Evolutionary conservation across 2,113 vertebrate genomes (phyloP).

Genomic region (Tursiops truncatus): DNA sequence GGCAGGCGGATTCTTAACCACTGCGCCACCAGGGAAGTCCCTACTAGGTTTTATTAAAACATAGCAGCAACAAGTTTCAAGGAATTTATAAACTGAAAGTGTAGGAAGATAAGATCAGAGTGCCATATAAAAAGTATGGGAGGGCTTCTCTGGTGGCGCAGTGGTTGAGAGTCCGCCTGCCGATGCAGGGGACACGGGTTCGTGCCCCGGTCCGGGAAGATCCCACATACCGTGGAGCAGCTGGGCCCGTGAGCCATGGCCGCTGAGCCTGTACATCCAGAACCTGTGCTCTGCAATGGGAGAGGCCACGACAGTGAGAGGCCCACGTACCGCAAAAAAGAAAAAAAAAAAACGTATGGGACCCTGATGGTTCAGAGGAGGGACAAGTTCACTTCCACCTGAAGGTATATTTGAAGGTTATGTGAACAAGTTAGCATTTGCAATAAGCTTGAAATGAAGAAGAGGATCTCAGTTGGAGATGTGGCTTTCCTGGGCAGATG

Average conservation of each 20-base stretch:
- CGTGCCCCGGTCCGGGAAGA: too few species aligned
- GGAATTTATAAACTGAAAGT: background rate
- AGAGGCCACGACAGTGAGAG: too few species aligned
- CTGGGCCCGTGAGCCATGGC: too few species aligned
- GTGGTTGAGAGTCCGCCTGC: too few species aligned
- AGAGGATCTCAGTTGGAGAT: background rate
- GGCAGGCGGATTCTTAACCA: too few species aligned
- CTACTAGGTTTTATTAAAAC: background rate
- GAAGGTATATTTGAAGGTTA: background rate
- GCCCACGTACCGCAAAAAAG: too few species aligned
- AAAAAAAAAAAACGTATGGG: background rate
- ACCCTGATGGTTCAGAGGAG: background rate
- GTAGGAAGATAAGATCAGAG: background rate
- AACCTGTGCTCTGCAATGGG: too few species aligned
- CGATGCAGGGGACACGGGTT: too few species aligned
- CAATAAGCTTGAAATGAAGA: background rate
- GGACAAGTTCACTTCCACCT: background rate
- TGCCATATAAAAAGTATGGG: background rate
- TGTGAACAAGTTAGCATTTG: background rate
- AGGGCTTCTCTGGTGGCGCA: too few species aligned
- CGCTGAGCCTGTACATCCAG: too few species aligned
- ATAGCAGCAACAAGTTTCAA: conserved; percentile 19
- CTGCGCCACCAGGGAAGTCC: too few species aligned
- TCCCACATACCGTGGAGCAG: too few species aligned
- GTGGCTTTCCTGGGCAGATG: background rate